Conservation (phyloP, 2,888 invertebrate species). For the Cryptophagus acutangulus region DNA sequence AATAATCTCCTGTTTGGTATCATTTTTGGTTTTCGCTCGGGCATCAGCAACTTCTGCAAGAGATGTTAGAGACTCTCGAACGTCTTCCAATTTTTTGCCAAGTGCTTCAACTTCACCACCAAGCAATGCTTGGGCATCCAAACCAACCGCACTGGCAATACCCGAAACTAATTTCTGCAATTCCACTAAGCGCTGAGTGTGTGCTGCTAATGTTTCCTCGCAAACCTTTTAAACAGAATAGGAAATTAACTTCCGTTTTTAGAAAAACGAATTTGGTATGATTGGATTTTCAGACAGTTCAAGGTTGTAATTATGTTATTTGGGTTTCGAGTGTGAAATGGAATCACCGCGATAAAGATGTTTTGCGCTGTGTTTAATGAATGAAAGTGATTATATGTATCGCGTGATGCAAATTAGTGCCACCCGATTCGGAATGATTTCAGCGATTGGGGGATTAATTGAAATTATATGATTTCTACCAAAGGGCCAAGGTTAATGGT, state of each 20-base stretch:
- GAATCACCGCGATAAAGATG: too few species aligned
- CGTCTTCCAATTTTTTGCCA: slow-evolving; percentile 69
- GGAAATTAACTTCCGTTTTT: slow-evolving; percentile 7
- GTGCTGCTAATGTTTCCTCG: slow-evolving; percentile 66
- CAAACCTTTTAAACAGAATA: slow-evolving; percentile 56
- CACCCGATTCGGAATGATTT: slow-evolving; percentile 1
- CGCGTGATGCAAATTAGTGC: slow-evolving; percentile 36
- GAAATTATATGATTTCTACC: slow-evolving; percentile 1
- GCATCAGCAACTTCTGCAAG: slow-evolving; percentile 75
- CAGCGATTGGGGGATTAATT: slow-evolving; percentile 1
- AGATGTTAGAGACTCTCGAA: slow-evolving; percentile 67
- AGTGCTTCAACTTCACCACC: slow-evolving; percentile 74
- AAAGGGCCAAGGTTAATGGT: slow-evolving; percentile 39
- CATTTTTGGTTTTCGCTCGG: slow-evolving; percentile 54
- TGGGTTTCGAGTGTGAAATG: too few species aligned
- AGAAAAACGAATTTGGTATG: not conserved
- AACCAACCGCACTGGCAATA: slow-evolving; percentile 73
- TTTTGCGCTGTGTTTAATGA: slow-evolving; percentile 6
- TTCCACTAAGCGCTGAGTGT: slow-evolving; percentile 64
- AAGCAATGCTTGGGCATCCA: slow-evolving; percentile 64
- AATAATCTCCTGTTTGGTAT: slow-evolving; percentile 54
- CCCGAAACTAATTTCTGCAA: slow-evolving; percentile 70
- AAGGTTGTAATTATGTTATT: too few species aligned
- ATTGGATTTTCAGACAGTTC: slow-evolving; percentile 5
- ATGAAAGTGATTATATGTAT: slow-evolving; percentile 36